phyloP scores from a whole-genome alignment of 2,888 invertebrate species.

The Papilio gigon region DNA sequence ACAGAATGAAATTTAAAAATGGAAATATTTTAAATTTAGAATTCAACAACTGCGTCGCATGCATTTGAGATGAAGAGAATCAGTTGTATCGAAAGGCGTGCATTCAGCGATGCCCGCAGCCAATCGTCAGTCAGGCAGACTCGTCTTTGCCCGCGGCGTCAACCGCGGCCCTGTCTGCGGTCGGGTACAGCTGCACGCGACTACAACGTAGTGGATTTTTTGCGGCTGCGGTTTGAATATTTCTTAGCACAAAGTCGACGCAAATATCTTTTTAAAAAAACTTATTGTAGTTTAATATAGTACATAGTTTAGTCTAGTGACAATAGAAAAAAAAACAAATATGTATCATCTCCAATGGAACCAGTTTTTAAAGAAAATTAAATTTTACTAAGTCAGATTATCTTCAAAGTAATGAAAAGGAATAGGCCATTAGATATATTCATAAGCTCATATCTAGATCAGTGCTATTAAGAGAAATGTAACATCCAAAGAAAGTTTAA shows the following conservation, averaged over 20 bases:
- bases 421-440: not conserved
- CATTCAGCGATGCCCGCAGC: slow-evolving; percentile 19
- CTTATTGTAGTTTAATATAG: too few relatives aligned
- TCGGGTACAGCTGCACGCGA: slow-evolving; percentile 26
- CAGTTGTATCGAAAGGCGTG: slow-evolving; percentile 21
- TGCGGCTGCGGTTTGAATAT: not conserved
- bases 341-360: too few relatives aligned
- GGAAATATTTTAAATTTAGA: slow-evolving; percentile 11
- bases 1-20: slow-evolving; percentile 1
- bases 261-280: not conserved
- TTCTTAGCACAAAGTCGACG: not conserved
- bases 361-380: not conserved
- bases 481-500: slow-evolving; percentile 5
- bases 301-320: too few relatives aligned
- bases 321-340: not conserved
- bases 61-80: slow-evolving; percentile 16
- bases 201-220: not conserved
- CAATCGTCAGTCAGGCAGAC: slow-evolving; percentile 25
- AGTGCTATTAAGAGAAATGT: slow-evolving; percentile 19
- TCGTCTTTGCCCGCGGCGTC: slow-evolving; percentile 33
- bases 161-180: slow-evolving; percentile 28
- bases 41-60: slow-evolving; percentile 16
- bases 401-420: slow-evolving; percentile 16
- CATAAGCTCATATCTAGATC: slow-evolving; percentile 17
- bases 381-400: not conserved